phyloP scores from a whole-genome alignment of 2,113 vertebrate genomes.

The Cottus gobio region DNA sequence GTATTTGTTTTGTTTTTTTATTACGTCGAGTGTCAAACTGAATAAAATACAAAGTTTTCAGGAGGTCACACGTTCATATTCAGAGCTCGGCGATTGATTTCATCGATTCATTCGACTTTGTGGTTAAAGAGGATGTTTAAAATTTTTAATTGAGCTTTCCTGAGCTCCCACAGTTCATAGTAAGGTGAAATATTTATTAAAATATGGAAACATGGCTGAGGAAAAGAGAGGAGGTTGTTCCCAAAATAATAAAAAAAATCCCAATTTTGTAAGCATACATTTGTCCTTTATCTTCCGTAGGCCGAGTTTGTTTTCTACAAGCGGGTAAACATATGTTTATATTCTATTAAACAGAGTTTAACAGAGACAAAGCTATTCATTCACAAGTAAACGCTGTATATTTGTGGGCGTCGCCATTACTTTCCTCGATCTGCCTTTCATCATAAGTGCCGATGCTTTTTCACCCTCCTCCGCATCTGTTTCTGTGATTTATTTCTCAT shows the following conservation, averaged over 20 bases:
- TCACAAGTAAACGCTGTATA: not conserved
- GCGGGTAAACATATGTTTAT: not conserved
- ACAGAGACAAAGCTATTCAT: not conserved
- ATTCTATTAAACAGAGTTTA: conserved; percentile 2
- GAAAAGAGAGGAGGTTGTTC: too few species aligned
- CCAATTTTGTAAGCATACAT: too few species aligned
- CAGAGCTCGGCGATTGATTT: not conserved
- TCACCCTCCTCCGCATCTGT: not conserved
- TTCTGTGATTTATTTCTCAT: conserved; percentile 1
- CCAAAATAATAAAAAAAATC: too few species aligned
- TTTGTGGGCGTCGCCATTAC: not conserved
- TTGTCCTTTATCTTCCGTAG: too few species aligned
- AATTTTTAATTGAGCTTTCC: not conserved
- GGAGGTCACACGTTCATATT: conserved; percentile 6
- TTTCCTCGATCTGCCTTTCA: not conserved
- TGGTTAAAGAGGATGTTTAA: not conserved
- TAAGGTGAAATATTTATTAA: not conserved
- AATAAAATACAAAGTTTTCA: not conserved
- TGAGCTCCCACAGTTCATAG: not conserved
- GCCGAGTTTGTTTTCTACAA: not conserved
- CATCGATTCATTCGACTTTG: not conserved
- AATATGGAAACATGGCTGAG: too few species aligned
- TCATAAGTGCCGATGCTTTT: not conserved
- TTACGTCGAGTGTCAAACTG: not conserved
- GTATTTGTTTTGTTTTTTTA: not conserved